Percentiles rank a stretch among this genome's conserved stretches.
These are phyloP conservation scores for Ophioninae sp. DNA, from an alignment of 2,888 invertebrate species.

Conservation along the genomic window DNA sequence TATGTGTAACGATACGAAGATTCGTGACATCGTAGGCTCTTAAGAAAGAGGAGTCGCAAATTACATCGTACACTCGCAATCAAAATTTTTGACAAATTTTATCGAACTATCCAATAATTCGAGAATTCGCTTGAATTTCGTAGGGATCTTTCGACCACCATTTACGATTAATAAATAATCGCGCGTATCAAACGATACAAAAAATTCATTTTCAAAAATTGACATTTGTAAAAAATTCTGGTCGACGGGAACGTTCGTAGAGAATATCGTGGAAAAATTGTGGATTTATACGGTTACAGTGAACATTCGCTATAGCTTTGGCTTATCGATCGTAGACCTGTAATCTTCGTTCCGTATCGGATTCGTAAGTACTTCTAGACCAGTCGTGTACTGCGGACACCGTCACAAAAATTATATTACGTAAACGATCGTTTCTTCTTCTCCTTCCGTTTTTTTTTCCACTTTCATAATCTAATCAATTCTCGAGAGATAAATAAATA, in stretches of 20 bases:
- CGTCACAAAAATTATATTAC: constrained; percentile 18
- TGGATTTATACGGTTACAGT: background rate
- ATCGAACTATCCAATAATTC: background rate
- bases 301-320: background rate
- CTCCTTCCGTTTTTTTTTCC: background rate
- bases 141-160: background rate
- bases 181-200: background rate
- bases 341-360: constrained; percentile 26
- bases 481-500: constrained; percentile 6
- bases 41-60: background rate
- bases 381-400: constrained; percentile 16
- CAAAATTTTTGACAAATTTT: background rate
- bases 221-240: background rate
- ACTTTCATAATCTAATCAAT: background rate
- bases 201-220: constrained; percentile 5
- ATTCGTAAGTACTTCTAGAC: constrained; percentile 43
- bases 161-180: background rate
- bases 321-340: constrained; percentile 5
- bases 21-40: constrained; percentile 3
- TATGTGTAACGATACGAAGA: background rate
- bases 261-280: background rate
- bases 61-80: constrained; percentile 4
- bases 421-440: background rate
- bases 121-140: background rate
- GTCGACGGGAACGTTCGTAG: background rate